Base-by-base conservation (phyloP, 2,888 invertebrate genomes). In the Rhynchonema sp. region DNA sequence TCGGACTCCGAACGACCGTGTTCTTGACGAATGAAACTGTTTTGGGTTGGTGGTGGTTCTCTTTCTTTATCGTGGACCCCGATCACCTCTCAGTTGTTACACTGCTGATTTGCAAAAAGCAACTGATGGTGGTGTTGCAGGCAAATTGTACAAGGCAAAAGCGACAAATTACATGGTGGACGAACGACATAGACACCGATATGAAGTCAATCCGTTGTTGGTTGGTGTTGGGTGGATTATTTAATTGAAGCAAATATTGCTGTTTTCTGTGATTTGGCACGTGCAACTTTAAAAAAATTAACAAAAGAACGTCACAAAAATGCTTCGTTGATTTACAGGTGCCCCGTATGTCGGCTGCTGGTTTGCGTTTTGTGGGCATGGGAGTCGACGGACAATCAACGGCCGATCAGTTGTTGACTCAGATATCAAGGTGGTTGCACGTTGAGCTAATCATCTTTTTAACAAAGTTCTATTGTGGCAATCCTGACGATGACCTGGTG, bases 141-240 rank as follows among this genome's bases (percentile, higher is more conserved):
- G 49, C 49, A 6, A 49, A 49, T 23, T 49, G 49, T 49, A 49
- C 49, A 49, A n/a, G 20, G 49, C n/a, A 3, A 17, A 49, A 49
- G 9, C 49, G 20, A 17, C 20, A 6, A n/a, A n/a, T n/a, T 20
- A 20, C 20, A 49, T 62, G 59, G 83, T 99, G 59, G 88, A 92
- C 69, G 98, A 98, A 74, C 81, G 98, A 3, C 98, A 99, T 76
- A 79, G 98, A 57, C 98, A 98, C 75, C 81, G 98, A 28, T 99
- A 90, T 73, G 98, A 99, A 79, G 78, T 77, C 1, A 98, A 98
- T 78, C n/a, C n/a, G n/a, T n/a, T n/a, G n/a, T n/a, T n/a, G n/a
- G n/a, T n/a, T n/a, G n/a, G n/a, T n/a, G n/a, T n/a, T n/a, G n/a
- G n/a, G n/a, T n/a, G n/a, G n/a, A n/a, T n/a, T n/a, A n/a, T n/a